Conservation (phyloP, 2,888 invertebrate genomes). For the Lathronympha strigana region DNA sequence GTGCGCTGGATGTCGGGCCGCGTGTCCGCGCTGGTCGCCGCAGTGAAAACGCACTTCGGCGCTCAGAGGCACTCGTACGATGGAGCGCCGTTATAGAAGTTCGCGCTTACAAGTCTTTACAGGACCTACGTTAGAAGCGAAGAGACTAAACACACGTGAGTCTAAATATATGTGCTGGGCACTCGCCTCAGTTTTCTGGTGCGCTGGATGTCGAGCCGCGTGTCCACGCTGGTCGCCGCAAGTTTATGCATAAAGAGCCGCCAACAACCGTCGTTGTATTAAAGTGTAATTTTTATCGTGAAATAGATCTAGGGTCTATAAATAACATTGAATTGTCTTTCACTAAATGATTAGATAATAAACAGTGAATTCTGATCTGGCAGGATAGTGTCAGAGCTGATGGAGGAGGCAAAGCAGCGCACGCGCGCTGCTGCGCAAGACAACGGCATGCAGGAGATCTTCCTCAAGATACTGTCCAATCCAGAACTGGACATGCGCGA, state of each 20-base stretch:
- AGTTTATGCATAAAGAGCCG: too few relatives aligned
- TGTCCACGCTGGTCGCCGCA: conserved; percentile 87
- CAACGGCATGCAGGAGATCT: conserved; percentile 88
- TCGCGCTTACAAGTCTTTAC: conserved; percentile 89
- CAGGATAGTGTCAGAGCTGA: conserved; percentile 91
- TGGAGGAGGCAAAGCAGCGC: conserved; percentile 86
- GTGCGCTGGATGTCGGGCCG: conserved; percentile 84
- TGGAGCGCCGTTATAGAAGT: conserved; percentile 92
- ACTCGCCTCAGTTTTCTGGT: conserved; percentile 90
- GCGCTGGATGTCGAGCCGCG: conserved; percentile 83
- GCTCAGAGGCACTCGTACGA: conserved; percentile 92
- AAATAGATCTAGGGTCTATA: too few relatives aligned
- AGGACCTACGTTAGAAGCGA: conserved; percentile 88
- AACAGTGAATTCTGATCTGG: conserved; percentile 45
- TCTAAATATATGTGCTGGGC: conserved; percentile 90
- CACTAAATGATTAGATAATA: too few relatives aligned
- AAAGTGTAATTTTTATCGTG: too few relatives aligned
- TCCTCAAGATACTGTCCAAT: conserved; percentile 89
- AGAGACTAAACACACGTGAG: conserved; percentile 91
- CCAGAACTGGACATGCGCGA: conserved; percentile 90
- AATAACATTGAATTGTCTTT: too few relatives aligned
- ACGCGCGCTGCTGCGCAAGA: conserved; percentile 82
- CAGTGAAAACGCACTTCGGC: conserved; percentile 90
- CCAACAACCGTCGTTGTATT: too few relatives aligned
- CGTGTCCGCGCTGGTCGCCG: conserved; percentile 86